A percentile compares a stretch with the other conserved stretches of the same genome.
Evolutionary conservation across 92 coral and sea anemone species (phyloP).

Genomic region (Porites rus): DNA sequence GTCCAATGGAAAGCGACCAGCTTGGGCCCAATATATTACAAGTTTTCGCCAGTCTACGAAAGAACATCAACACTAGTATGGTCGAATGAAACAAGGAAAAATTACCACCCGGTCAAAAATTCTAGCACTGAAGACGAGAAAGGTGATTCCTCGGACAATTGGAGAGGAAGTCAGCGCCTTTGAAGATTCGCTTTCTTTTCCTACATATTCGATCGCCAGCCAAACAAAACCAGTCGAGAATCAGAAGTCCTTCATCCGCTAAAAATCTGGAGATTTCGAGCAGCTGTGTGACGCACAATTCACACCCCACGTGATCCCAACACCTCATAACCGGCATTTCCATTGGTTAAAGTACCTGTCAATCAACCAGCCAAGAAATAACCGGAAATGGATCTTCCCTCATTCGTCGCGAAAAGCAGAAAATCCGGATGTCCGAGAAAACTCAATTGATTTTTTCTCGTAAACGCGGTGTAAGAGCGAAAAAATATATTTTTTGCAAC

Average conservation of each 20-base stretch:
- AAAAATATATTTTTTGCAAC: background rate
- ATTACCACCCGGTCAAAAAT: conserved; percentile 45
- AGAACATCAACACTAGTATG: conserved; percentile 70
- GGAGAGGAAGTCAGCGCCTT: conserved; percentile 62
- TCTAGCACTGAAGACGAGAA: conserved; percentile 12
- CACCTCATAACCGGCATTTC: conserved; percentile 52
- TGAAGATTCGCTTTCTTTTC: conserved; percentile 51
- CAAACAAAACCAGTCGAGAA: conserved; percentile 63
- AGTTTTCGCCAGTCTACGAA: conserved; percentile 54
- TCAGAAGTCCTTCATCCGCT: conserved; percentile 76
- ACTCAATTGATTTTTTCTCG: conserved; percentile 22
- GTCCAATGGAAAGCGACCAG: conserved; percentile 27
- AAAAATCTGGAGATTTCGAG: conserved; percentile 75
- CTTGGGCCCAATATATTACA: conserved; percentile 65
- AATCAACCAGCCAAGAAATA: conserved; percentile 62
- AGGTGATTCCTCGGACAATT: conserved; percentile 58
- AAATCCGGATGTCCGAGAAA: conserved; percentile 45
- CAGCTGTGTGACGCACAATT: conserved; percentile 94
- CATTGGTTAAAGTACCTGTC: conserved; percentile 76
- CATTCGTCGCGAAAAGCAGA: conserved; percentile 32
- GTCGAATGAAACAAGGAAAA: conserved; percentile 43
- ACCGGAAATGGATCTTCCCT: conserved; percentile 74
- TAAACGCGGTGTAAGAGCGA: background rate
- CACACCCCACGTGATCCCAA: conserved; percentile 78
- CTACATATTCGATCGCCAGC: conserved; percentile 78